Evolutionary conservation across 2,797 vertebrate genomes (phyloP).

Genomic region (Catharus ustulatus): DNA sequence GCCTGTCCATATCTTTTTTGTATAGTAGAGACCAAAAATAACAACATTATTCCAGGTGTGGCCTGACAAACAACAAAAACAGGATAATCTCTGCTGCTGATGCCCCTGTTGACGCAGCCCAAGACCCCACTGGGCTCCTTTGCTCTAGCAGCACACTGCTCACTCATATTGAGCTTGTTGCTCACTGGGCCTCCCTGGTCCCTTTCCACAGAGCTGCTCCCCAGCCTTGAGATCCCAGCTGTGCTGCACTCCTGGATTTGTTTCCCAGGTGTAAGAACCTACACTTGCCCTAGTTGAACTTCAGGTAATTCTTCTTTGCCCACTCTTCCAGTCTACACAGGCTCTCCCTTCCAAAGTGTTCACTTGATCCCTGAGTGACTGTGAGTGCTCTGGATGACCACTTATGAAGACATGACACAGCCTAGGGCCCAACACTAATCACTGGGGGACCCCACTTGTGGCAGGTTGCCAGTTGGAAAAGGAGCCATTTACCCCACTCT

Average conservation of each 20-base stretch:
- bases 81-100: background rate
- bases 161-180: background rate
- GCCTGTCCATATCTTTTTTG: background rate
- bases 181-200: background rate
- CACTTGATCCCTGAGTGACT: background rate
- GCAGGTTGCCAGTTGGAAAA: background rate
- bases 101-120: background rate
- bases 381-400: background rate
- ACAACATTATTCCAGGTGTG: background rate
- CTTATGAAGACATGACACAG: background rate
- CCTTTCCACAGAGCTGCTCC: background rate
- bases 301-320: background rate
- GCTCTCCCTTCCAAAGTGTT: background rate
- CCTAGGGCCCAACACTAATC: rapidly evolving
- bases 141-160: background rate
- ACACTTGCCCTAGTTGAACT: background rate
- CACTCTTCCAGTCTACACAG: background rate
- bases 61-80: background rate
- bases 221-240: background rate
- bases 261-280: background rate
- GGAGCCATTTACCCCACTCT: background rate
- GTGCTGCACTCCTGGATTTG: background rate
- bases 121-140: background rate
- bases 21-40: background rate
- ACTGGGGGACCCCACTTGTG: background rate